Evolutionary conservation across 2,113 vertebrate species (phyloP), one percentile per base, ranked within the genome.

Genomic region (Nanorana parkeri): DNA sequence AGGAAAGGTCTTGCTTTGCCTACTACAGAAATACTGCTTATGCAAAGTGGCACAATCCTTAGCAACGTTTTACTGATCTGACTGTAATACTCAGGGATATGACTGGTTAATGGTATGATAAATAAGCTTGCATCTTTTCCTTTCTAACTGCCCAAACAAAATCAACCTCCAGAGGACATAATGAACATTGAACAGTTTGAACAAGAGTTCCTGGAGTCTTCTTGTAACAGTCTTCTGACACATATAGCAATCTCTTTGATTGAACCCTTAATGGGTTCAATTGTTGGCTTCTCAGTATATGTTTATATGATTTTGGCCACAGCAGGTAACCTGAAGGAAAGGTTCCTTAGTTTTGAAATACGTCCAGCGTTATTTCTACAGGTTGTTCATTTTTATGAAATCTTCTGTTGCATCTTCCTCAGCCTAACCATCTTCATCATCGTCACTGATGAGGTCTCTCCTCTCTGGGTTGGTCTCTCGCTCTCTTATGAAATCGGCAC

Each of bases 401-500:
- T 52, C 17, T 17, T 20, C 21, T 47, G 41, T 36, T 24, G 29
- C 11, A 26, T 21, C 10, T 23, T 6, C 17, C 75, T 93, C 90
- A 94, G 19, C 29, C 26, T 75, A 75, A 81, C 89, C 92, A 51
- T 99, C 97, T 86, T 99, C 98, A 23, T 99, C 98, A 32, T 99
- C 98, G 0, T 99, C 98, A 1, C 97, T 99, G 86, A 96, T 95
- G 21, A 98, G 95, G 85, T 92, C 94, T 2, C 96, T 91, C 15
- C 96, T 91, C 0, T 98, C 95, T 0, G 91, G 90, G 19, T 90
- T 92, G 0, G 93, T 93, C n/a, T 98, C 97, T 5, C 97, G 90
- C 54, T 98, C 97, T 0, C 95, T 92, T 83, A 99, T 89, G 88
- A 99, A 99, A 58, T 97, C 97, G 88, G 98, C 96, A 0, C 97